Evolutionary conservation across 2,797 vertebrate species (phyloP).

Genomic region (Gymnocypris eckloni): DNA sequence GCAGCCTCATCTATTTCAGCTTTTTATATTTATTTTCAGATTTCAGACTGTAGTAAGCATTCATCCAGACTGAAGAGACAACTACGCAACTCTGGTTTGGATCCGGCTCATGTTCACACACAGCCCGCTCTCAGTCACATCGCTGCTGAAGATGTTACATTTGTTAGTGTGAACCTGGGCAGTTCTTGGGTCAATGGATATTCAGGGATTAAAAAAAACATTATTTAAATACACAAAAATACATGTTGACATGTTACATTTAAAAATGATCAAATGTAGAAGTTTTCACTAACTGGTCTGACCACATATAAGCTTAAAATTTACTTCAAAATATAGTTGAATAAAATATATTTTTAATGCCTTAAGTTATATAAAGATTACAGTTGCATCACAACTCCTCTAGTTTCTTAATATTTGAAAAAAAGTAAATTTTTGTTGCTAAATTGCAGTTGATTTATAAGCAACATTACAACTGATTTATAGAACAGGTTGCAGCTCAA

Average conservation of each 20-base stretch:
- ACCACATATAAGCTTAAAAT: background rate
- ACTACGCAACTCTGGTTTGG: slow-evolving; percentile 21
- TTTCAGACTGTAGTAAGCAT: slow-evolving; percentile 50
- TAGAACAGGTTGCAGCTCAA: background rate
- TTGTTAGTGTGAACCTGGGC: background rate
- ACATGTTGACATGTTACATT: background rate
- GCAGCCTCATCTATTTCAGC: slow-evolving; percentile 44
- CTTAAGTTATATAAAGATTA: background rate
- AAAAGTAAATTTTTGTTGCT: background rate
- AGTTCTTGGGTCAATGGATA: background rate
- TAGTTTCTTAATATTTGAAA: background rate
- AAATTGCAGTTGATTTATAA: background rate
- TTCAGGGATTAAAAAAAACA: background rate
- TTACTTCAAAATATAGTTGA: too few species aligned
- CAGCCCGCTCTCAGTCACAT: slow-evolving; percentile 1
- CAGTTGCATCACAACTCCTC: background rate
- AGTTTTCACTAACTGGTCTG: background rate
- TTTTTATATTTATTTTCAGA: slow-evolving; percentile 58
- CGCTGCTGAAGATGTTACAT: background rate
- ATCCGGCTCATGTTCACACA: slow-evolving; percentile 55
- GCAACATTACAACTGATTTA: background rate
- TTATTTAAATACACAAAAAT: background rate
- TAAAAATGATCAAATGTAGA: background rate
- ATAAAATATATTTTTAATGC: too few species aligned
- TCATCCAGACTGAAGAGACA: slow-evolving; percentile 51